Evolutionary conservation across 2,888 invertebrate species (phyloP), one percentile per base, ranked within the genome.

Genomic region (Cremastinae sp.): DNA sequence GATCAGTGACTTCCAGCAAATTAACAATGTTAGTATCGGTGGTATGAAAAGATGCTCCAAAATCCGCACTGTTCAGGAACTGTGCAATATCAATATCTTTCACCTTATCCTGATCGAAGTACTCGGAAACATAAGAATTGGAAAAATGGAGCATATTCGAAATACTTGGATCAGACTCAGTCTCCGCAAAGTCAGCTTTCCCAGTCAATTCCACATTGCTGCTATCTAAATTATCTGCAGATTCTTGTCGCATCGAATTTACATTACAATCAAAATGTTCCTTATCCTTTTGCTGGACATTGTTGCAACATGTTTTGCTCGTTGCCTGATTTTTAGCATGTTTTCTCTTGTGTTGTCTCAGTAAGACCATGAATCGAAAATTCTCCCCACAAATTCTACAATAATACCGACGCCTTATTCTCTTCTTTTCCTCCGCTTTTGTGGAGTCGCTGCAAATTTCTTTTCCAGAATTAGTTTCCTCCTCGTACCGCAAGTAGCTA

Each of bases 321-420:
- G 71, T 36, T 61, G 62, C 53, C 41, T 41, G 9, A 5, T n/a
- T 79, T 58, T 82, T 79, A 1, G 69, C 74, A 75, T 88, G 88
- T 53, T 75, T 72, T 49, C 81, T 83, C 62, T 87, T 87, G 51
- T 90, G 89, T 34, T 86, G 81, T 38, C 84, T 81, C n/a, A 89
- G 80, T 7, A 86, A 78, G 7, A 85, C 79, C 36, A 86, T 81
- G 71, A 87, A 87, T 59, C 81, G 85, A 74, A 89, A 90, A 61
- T 83, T 85, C 51, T 87, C 86, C 1, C 89, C 89, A 78, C 89
- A 90, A 12, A 84, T 83, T 78, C 85, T 84, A 71, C 89, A 90
- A 71, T 89, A 87, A 76, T 86, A 84, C 61, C 81, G 82, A 5
- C 85, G 79, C 70, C 84, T 87, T 5, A 81, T 66, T n/a, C 79